These are phyloP conservation scores for Notarius quadriscutis DNA, from an alignment of 2,113 vertebrate species.

Conservation along the genomic window DNA sequence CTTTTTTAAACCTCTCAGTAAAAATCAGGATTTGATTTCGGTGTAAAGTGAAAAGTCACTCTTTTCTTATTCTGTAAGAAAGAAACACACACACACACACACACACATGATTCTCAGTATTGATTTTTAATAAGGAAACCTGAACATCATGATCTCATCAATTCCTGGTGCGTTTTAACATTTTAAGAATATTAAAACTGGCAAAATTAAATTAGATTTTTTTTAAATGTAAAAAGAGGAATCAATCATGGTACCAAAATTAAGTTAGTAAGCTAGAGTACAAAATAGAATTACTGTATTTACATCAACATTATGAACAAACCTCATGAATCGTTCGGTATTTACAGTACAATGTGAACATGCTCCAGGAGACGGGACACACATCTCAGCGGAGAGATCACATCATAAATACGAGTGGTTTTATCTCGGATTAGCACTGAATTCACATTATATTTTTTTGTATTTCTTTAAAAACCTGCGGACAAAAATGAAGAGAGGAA, in stretches of 20 bases:
- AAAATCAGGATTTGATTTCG: constrained; percentile 41
- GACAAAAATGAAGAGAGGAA: constrained; percentile 22
- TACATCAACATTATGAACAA: constrained; percentile 62
- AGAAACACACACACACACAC: not conserved
- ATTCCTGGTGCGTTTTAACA: constrained; percentile 54
- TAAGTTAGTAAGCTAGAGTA: constrained; percentile 77
- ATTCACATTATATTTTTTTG: constrained; percentile 66
- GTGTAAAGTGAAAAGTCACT: not conserved
- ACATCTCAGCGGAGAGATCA: constrained; percentile 57
- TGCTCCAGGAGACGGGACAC: constrained; percentile 58
- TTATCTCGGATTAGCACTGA: constrained; percentile 66
- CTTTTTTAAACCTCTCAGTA: not conserved
- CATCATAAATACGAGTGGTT: constrained; percentile 71
- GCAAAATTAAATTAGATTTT: constrained; percentile 54
- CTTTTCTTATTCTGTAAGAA: not conserved
- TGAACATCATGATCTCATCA: constrained; percentile 49
- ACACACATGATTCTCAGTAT: constrained; percentile 16
- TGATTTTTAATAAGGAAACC: constrained; percentile 38
- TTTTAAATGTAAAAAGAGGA: constrained; percentile 54
- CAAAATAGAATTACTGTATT: constrained; percentile 71
- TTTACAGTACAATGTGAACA: constrained; percentile 74
- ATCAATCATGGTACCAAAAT: constrained; percentile 62
- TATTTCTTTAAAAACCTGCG: constrained; percentile 53
- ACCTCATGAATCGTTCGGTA: constrained; percentile 66
- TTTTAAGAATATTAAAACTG: constrained; percentile 67